These are phyloP conservation scores for Philaethria dido DNA, from an alignment of 2,888 invertebrate genomes.

Conservation along the genomic window DNA sequence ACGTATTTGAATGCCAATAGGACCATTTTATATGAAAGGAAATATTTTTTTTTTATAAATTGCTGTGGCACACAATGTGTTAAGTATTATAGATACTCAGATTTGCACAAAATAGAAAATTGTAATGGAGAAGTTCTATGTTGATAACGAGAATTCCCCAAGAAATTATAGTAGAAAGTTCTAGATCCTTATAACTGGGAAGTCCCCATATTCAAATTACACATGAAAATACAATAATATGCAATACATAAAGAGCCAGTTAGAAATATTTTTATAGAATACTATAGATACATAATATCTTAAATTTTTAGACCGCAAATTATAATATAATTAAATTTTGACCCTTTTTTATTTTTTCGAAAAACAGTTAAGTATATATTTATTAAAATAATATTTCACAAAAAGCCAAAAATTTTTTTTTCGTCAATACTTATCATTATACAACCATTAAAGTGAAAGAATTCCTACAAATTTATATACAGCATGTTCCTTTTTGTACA, in stretches of 20 bases:
- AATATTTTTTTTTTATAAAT: no score
- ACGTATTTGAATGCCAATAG: no score
- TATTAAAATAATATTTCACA: neutral
- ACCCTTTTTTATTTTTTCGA: neutral
- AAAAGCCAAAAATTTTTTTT: neutral
- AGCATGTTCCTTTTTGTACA: neutral
- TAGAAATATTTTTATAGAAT: no score
- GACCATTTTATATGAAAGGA: no score
- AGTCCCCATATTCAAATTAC: no score
- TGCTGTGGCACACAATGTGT: no score
- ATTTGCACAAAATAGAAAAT: no score
- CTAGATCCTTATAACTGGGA: neutral
- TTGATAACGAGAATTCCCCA: neutral
- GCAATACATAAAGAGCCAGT: no score
- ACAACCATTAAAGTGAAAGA: conserved; percentile 12
- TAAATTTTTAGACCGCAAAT: neutral
- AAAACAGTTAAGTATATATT: neutral
- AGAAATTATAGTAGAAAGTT: neutral
- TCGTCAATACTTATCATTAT: conserved; percentile 6
- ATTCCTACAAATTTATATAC: conserved; percentile 12
- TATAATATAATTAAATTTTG: neutral
- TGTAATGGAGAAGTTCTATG: no score
- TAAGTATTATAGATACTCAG: no score
- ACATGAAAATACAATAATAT: no score
- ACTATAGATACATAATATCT: neutral